phyloP scores from a whole-genome alignment of 2,113 vertebrate species.

The Pithys albifrons region DNA sequence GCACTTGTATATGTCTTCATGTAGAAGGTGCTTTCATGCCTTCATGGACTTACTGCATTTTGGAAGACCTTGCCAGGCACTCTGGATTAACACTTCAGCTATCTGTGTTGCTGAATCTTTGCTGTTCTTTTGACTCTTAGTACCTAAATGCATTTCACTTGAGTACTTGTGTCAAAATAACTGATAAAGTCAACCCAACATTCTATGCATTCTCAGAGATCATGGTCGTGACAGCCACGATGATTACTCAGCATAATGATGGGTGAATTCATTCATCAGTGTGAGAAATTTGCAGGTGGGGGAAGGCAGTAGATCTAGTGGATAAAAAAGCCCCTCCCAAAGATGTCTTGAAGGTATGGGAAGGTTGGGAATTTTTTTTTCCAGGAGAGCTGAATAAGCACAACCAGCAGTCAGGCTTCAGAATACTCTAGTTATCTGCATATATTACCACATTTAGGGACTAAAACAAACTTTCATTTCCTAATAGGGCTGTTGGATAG shows the following conservation, averaged over 20 bases:
- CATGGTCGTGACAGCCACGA: background rate
- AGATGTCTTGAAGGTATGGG: background rate
- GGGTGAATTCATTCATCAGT: background rate
- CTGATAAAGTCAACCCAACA: background rate
- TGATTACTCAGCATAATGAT: background rate
- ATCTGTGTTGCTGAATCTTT: background rate
- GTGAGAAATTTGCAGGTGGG: background rate
- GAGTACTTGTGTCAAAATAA: background rate
- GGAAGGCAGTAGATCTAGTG: accelerated
- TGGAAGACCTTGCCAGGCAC: background rate
- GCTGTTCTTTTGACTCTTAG: background rate
- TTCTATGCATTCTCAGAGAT: background rate
- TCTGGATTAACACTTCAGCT: background rate
- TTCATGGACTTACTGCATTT: background rate
- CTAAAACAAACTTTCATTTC: background rate
- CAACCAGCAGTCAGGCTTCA: background rate
- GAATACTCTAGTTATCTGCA: background rate
- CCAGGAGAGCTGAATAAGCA: background rate
- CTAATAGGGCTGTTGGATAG: background rate
- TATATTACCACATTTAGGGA: background rate
- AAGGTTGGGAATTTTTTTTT: background rate
- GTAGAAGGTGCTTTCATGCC: background rate
- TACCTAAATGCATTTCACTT: background rate
- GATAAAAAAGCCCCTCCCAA: background rate
- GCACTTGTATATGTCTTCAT: accelerated